Conservation (phyloP, 1,140 invertebrate genomes). For the Trichonephila clavata region DNA sequence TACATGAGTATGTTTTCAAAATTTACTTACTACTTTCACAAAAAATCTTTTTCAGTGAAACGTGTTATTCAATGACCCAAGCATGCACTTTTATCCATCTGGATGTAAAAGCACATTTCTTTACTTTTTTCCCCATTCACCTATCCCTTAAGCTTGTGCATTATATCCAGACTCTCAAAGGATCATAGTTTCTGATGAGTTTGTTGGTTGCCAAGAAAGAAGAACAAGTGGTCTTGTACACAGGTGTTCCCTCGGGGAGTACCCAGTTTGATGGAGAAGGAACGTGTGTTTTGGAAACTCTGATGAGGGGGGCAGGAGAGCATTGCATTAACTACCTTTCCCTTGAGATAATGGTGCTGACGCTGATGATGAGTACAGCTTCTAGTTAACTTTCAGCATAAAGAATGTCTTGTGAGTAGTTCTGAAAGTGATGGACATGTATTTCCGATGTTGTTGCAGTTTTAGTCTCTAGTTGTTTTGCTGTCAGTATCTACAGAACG, state of each 20-base stretch:
- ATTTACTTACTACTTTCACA: too few relatives aligned
- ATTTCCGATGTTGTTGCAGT: background rate
- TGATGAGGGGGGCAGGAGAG: background rate
- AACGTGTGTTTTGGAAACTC: slow-evolving; percentile 10
- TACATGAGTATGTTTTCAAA: too few relatives aligned
- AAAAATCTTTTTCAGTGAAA: too few relatives aligned
- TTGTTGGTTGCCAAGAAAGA: background rate
- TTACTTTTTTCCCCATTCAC: background rate
- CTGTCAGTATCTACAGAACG: background rate
- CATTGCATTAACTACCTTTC: background rate
- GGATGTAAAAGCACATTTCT: slow-evolving; percentile 9
- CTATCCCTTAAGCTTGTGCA: background rate
- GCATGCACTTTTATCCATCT: background rate
- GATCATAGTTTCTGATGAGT: slow-evolving; percentile 2
- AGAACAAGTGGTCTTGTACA: background rate
- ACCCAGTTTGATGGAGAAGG: background rate
- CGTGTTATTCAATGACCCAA: too few relatives aligned
- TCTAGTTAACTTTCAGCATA: background rate
- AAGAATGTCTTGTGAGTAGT: background rate
- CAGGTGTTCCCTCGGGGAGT: background rate
- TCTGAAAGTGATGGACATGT: background rate
- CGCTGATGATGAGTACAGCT: background rate
- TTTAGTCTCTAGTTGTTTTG: background rate
- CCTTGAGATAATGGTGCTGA: background rate
- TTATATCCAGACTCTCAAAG: slow-evolving; percentile 12